phyloP scores from a whole-genome alignment of 2,888 invertebrate species.

The Monochamus alternatus region DNA sequence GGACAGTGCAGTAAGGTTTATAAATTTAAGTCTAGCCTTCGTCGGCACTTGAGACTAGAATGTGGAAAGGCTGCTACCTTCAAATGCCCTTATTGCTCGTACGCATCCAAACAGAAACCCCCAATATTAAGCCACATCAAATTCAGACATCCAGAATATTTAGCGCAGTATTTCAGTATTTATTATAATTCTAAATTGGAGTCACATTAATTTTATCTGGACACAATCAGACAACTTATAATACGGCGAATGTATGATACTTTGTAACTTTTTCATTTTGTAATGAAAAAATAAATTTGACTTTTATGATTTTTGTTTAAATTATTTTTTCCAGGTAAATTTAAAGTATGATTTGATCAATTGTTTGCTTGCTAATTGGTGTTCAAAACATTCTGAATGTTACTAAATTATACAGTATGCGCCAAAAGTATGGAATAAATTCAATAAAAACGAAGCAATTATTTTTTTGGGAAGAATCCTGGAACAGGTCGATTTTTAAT shows the following conservation, averaged over 20 bases:
- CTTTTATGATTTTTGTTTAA: background rate
- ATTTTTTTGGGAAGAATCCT: no score
- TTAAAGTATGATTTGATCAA: no score
- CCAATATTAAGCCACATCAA: slow-evolving; percentile 48
- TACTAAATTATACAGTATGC: no score
- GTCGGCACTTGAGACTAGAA: slow-evolving; percentile 59
- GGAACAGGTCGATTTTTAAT: no score
- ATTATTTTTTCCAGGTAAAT: no score
- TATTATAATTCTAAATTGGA: slow-evolving; percentile 33
- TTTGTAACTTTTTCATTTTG: background rate
- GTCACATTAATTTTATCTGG: no score
- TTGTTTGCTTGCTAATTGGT: no score
- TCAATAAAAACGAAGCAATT: no score
- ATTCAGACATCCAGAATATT: slow-evolving; percentile 37
- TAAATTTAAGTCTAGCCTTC: slow-evolving; percentile 46
- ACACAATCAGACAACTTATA: background rate
- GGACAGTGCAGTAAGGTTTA: slow-evolving; percentile 43
- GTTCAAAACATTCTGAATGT: no score
- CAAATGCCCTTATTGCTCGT: slow-evolving; percentile 58
- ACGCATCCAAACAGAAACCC: slow-evolving; percentile 50
- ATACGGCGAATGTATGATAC: background rate
- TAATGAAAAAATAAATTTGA: background rate
- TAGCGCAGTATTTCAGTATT: slow-evolving; percentile 35
- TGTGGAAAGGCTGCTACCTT: slow-evolving; percentile 62
- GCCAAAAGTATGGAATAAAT: no score